Base-by-base conservation (phyloP, 2,888 invertebrate species). In the Euzophera pinguis region DNA sequence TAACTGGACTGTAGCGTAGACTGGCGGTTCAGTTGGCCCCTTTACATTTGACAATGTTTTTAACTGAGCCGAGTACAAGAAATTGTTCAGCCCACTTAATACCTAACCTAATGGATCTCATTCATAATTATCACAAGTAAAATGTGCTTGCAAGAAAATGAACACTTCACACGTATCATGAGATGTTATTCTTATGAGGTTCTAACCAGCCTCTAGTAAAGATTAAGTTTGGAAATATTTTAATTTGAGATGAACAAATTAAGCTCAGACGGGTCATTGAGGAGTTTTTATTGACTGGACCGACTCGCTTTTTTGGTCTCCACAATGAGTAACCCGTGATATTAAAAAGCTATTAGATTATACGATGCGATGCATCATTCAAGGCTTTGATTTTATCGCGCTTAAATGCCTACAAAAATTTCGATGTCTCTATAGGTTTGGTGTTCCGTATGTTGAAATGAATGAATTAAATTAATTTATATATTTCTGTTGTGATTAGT, bases 281-380 rank as follows among this genome's bases (percentile, higher is more conserved):
- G 42, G 49, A 51, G 32, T 55, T 54, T 55, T 59, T 59, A 53
- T 55, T 59, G 56, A 49, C 54, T 50, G 45, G 48, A 55, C 45
- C 39, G 14, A 60, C 63, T 64, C 65, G 64, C 61, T 67, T 70
- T 72, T 76, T 76, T 73, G 67, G 22, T 35, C 58, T 49, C 47
- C 63, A 62, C 61, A 71, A 81, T 87, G 84, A 86, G 81, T 86
- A 82, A 87, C 73, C 73, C 74, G 59, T 65, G 78, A 78, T 82
- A 89, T 90, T 90, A 89, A 87, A 90, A 86, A 65, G 84, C 86
- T 86, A 89, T 90, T 90, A 90, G 85, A 78, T 75, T 77, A 81
- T 76, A 79, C 73, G 77, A 71, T 65, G 70, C 79, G 69, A 85
- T 87, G 86, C 86, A 87, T 88, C 86, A 88, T 84, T 78, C 67